Conservation (phyloP, 1,140 invertebrate species). For the Drosophila saltans region DNA sequence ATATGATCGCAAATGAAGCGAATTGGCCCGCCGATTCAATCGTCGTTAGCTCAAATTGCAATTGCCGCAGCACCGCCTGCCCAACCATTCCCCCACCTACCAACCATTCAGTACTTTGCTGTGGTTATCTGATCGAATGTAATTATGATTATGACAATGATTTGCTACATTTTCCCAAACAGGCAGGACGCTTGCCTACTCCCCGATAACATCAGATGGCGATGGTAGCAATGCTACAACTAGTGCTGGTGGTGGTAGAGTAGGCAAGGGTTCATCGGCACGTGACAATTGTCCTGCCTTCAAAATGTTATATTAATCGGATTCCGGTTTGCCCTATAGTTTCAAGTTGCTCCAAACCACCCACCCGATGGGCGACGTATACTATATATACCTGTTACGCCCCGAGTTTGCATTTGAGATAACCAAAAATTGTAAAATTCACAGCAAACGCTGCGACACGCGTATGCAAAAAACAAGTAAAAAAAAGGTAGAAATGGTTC, state of each 20-base stretch:
- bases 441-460: conserved; percentile 50
- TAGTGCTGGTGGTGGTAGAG: neutral
- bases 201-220: neutral
- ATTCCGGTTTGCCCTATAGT: conserved; percentile 54
- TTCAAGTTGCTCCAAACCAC: conserved; percentile 43
- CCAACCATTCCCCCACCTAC: neutral
- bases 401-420: conserved; percentile 52
- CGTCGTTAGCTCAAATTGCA: conserved; percentile 77
- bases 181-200: conserved; percentile 9
- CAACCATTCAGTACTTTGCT: conserved; percentile 30
- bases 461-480: conserved; percentile 60
- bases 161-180: conserved; percentile 70
- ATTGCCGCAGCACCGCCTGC: conserved; percentile 43
- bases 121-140: conserved; percentile 80
- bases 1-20: conserved; percentile 78
- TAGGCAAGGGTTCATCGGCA: conserved; percentile 62
- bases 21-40: conserved; percentile 53
- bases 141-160: conserved; percentile 82
- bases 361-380: conserved; percentile 31
- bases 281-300: conserved; percentile 68
- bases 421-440: conserved; percentile 36
- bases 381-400: conserved; percentile 67
- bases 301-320: conserved; percentile 59
- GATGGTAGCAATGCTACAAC: neutral
- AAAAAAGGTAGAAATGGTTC: conserved; percentile 22